Evolutionary conservation across 2,888 invertebrate genomes (phyloP).

Genomic region (Phytoseiulus persimilis): DNA sequence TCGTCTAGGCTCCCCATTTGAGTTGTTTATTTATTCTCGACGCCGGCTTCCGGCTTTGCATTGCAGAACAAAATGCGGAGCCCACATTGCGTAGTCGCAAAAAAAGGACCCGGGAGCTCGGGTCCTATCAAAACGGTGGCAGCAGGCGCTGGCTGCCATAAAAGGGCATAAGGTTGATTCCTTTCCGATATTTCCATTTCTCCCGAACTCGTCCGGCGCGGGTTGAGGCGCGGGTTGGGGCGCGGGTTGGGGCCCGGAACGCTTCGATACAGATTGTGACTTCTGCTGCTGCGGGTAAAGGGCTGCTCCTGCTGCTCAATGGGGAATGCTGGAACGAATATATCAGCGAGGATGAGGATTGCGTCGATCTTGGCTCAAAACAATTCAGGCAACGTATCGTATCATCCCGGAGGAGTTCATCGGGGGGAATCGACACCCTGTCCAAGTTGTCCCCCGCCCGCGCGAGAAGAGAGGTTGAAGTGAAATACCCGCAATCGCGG

Average conservation of each 20-base stretch:
- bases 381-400: too few relatives aligned
- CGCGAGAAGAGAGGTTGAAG: too few relatives aligned
- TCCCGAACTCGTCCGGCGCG: neutral
- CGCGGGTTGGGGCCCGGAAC: neutral
- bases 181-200: slow-evolving; percentile 5
- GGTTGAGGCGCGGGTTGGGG: too few relatives aligned
- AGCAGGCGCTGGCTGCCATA: neutral
- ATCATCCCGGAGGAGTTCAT: too few relatives aligned
- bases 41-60: neutral
- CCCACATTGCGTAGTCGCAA: neutral
- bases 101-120: neutral
- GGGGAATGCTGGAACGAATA: too few relatives aligned
- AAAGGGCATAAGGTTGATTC: slow-evolving; percentile 5
- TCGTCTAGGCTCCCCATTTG: neutral
- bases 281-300: neutral
- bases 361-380: too few relatives aligned
- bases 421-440: too few relatives aligned
- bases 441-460: too few relatives aligned
- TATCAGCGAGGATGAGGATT: too few relatives aligned
- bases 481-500: too few relatives aligned
- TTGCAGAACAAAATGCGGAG: neutral
- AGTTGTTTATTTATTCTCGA: neutral
- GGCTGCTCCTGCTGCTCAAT: too few relatives aligned
- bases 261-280: neutral
- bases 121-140: neutral